phyloP scores from a whole-genome alignment of 2,888 invertebrate genomes.

The Atrina japonica region DNA sequence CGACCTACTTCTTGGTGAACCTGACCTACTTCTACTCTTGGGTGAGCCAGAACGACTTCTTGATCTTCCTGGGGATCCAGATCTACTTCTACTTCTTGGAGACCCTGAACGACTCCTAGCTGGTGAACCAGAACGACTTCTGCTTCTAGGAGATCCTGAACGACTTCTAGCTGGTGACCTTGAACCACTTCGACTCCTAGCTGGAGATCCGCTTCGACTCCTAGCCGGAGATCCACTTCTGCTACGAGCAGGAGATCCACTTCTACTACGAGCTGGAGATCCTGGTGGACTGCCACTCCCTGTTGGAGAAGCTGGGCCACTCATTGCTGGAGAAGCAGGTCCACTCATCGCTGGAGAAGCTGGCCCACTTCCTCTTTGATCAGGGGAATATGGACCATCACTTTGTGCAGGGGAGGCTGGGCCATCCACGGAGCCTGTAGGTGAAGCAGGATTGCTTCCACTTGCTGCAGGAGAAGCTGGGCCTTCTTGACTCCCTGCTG shows the following conservation, averaged over 20 bases:
- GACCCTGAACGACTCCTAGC: constrained; percentile 47
- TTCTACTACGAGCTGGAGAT: constrained; percentile 32
- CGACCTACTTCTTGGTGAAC: constrained; percentile 35
- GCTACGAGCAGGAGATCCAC: constrained; percentile 41
- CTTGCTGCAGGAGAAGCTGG: constrained; percentile 9
- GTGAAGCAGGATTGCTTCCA: constrained; percentile 40
- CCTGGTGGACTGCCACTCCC: constrained; percentile 29
- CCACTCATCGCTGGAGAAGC: constrained; percentile 25
- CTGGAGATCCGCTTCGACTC: constrained; percentile 52
- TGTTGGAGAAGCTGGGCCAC: constrained; percentile 32
- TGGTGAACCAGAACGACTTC: constrained; percentile 52
- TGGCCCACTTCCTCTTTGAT: constrained; percentile 35
- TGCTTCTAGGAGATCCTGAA: constrained; percentile 34
- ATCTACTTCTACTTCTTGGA: constrained; percentile 43
- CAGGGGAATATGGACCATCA: constrained; percentile 47
- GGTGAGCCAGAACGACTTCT: constrained; percentile 36
- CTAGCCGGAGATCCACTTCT: constrained; percentile 40
- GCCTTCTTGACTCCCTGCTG: constrained; percentile 21
- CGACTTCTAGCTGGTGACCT: constrained; percentile 28
- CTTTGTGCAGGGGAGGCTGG: constrained; percentile 32
- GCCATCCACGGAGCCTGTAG: constrained; percentile 13
- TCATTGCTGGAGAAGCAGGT: constrained; percentile 48
- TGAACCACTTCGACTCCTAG: constrained; percentile 43
- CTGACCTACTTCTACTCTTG: constrained; percentile 38
- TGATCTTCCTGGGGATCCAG: constrained; percentile 29